These are phyloP conservation scores for Excalfactoria chinensis DNA, from an alignment of 2,113 vertebrate genomes.

Conservation along the genomic window DNA sequence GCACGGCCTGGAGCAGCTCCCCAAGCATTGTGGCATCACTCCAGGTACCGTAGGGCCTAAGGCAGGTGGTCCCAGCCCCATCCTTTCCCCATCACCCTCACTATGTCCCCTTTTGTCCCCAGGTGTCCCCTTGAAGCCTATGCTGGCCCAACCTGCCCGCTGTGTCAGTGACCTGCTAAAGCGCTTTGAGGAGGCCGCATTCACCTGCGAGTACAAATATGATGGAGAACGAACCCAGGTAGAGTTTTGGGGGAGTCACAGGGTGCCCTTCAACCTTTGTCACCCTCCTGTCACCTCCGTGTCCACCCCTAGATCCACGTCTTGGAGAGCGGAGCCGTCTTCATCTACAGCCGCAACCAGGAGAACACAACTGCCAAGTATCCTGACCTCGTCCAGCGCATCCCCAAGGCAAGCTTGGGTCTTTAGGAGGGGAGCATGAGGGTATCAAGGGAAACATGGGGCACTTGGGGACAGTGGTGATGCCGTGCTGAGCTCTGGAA, in stretches of 20 bases:
- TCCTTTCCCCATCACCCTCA: neutral
- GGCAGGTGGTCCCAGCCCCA: neutral
- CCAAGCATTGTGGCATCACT: constrained; percentile 88
- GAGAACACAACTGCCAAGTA: constrained; percentile 93
- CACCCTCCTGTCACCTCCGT: neutral
- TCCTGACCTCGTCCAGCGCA: constrained; percentile 87
- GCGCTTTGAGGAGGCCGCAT: constrained; percentile 87
- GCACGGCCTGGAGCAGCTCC: constrained; percentile 86
- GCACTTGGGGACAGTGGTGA: no score
- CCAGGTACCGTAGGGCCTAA: constrained; percentile 80
- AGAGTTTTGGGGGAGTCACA: neutral
- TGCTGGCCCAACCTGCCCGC: constrained; percentile 92
- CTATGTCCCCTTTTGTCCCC: neutral
- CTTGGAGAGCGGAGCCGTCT: constrained; percentile 85
- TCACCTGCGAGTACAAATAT: constrained; percentile 95
- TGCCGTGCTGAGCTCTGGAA: neutral
- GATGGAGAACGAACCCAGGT: constrained; percentile 93
- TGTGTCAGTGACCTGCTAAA: constrained; percentile 90
- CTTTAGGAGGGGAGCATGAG: no score
- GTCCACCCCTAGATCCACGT: constrained; percentile 84
- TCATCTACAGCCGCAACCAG: constrained; percentile 91
- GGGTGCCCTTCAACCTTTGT: neutral
- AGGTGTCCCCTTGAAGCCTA: constrained; percentile 90
- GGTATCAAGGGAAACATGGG: neutral
- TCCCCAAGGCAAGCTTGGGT: constrained; percentile 81